Percentiles rank a stretch among this genome's conserved stretches.
Evolutionary conservation across 2,888 invertebrate genomes (phyloP).

Genomic region (Axea sp.): DNA sequence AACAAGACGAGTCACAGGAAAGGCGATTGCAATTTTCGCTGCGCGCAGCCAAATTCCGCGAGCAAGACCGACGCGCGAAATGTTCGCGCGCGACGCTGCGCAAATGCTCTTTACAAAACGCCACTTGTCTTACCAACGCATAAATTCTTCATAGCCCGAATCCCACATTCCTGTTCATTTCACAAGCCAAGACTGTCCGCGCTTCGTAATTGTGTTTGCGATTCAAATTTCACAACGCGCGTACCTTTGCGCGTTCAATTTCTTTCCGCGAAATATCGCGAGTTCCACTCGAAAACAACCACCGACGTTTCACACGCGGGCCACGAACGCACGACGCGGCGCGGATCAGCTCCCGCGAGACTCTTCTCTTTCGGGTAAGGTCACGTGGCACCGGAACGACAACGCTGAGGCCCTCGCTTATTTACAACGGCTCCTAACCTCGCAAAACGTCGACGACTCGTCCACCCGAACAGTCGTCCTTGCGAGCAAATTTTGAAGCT

Average conservation of each 20-base stretch:
- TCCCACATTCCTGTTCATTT: too few species aligned
- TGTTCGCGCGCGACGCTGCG: too few species aligned
- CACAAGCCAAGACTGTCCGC: too few species aligned
- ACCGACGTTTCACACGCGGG: slow-evolving; percentile 4
- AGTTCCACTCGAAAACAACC: slow-evolving; percentile 8
- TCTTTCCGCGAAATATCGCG: slow-evolving; percentile 10
- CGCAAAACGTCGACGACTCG: background rate
- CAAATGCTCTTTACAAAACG: too few species aligned
- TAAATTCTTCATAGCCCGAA: too few species aligned
- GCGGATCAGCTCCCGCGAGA: background rate
- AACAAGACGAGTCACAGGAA: too few species aligned
- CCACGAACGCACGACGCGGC: slow-evolving; percentile 1
- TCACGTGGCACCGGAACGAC: slow-evolving; percentile 31
- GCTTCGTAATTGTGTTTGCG: slow-evolving; percentile 1
- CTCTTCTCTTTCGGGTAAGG: background rate
- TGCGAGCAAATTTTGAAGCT: too few species aligned
- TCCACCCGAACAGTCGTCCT: too few species aligned
- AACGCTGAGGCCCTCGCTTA: slow-evolving; percentile 7
- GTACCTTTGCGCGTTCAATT: slow-evolving; percentile 12
- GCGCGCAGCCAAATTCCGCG: too few species aligned
- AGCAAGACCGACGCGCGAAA: too few species aligned
- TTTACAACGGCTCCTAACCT: slow-evolving; percentile 15
- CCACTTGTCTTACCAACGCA: too few species aligned
- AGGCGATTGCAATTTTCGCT: too few species aligned
- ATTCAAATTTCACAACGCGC: slow-evolving; percentile 6